Percentiles rank a stretch among this genome's conserved stretches.
Conservation (phyloP, 2,113 vertebrate genomes). For the Chlamydotis undulata region DNA sequence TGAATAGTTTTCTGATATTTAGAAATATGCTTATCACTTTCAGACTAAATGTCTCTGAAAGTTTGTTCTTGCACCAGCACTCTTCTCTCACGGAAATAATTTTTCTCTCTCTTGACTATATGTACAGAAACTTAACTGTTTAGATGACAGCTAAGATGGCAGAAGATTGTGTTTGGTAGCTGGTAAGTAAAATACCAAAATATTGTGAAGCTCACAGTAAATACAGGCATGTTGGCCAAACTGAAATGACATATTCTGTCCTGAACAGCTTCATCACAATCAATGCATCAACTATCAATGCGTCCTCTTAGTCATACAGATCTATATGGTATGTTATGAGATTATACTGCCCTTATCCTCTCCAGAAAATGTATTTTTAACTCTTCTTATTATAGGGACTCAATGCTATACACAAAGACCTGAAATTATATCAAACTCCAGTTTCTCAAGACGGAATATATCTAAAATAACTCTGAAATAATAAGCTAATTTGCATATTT, state of each 20-base stretch:
- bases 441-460: neutral
- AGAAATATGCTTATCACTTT: neutral
- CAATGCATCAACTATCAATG: neutral
- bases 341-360: neutral
- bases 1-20: neutral
- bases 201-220: neutral
- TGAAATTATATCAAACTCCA: neutral
- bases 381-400: neutral
- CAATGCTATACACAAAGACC: neutral
- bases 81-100: neutral
- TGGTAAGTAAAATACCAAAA: neutral
- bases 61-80: neutral
- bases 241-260: neutral
- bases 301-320: neutral
- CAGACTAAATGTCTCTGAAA: neutral
- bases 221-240: neutral
- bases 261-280: neutral
- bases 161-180: neutral
- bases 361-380: neutral
- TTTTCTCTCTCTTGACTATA: neutral
- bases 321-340: neutral
- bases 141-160: neutral
- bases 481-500: neutral
- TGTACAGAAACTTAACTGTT: neutral
- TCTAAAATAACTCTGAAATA: neutral